phyloP scores from a whole-genome alignment of 2,888 invertebrate genomes.

The Meiosimyza decipiens region DNA sequence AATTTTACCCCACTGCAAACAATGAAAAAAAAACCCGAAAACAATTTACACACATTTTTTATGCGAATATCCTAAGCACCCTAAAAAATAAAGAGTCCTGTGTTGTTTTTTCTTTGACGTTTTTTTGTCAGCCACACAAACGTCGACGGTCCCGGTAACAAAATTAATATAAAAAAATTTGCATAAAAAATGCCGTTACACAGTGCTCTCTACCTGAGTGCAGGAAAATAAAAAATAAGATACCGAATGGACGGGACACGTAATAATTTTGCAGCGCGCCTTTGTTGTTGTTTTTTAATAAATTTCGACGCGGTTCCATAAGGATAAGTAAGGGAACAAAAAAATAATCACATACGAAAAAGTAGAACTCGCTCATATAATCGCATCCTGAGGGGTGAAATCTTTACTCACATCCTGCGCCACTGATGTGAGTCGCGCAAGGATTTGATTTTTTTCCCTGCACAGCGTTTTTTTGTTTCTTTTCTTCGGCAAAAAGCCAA shows the following conservation, averaged over 20 bases:
- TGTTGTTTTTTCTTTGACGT: constrained; percentile 38
- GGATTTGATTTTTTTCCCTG: constrained; percentile 31
- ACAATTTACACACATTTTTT: constrained; percentile 44
- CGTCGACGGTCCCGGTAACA: constrained; percentile 48
- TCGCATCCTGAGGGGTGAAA: constrained; percentile 46
- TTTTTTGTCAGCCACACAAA: constrained; percentile 31
- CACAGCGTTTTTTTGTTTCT: constrained; percentile 26
- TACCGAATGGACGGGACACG: constrained; percentile 48
- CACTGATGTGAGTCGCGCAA: constrained; percentile 27
- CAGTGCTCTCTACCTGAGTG: constrained; percentile 37
- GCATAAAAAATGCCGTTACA: constrained; percentile 67
- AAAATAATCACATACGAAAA: constrained; percentile 39
- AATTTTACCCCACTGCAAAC: constrained; percentile 62
- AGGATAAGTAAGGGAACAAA: constrained; percentile 17
- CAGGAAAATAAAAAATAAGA: constrained; percentile 46
- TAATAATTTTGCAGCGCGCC: constrained; percentile 44
- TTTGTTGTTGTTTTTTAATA: constrained; percentile 38
- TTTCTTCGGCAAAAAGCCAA: constrained; percentile 38
- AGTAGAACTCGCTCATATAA: constrained; percentile 19
- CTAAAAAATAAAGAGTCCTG: constrained; percentile 44
- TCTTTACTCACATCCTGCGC: constrained; percentile 33
- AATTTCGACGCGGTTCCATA: constrained; percentile 32
- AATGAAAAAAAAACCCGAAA: constrained; percentile 43
- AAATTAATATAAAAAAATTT: constrained; percentile 63
- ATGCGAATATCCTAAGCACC: constrained; percentile 45